phyloP scores from a whole-genome alignment of 2,797 vertebrate species.

The Sebastes miniatus region DNA sequence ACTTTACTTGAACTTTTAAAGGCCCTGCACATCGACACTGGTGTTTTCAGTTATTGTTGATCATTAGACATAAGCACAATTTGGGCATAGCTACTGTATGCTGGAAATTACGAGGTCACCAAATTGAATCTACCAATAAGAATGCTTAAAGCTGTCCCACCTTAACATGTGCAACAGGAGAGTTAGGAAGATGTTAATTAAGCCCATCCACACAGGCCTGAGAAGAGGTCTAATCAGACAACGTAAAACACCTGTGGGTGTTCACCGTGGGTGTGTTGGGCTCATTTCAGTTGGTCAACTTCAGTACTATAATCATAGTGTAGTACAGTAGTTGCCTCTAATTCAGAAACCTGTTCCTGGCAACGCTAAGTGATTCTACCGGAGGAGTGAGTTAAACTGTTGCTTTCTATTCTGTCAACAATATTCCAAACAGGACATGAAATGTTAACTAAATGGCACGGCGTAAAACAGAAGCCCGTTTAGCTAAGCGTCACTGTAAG shows the following conservation, averaged over 20 bases:
- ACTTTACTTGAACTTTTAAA: neutral
- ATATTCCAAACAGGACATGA: constrained; percentile 8
- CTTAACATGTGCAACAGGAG: neutral
- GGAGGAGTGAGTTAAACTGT: neutral
- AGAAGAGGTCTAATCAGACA: neutral
- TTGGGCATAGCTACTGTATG: neutral
- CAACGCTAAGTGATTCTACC: neutral
- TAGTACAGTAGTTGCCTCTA: neutral
- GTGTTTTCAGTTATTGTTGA: neutral
- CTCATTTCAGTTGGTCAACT: neutral
- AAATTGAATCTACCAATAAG: too few relatives aligned
- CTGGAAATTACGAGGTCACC: neutral
- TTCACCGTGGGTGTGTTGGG: neutral
- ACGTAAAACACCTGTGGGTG: neutral
- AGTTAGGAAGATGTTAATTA: neutral
- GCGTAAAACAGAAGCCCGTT: constrained; percentile 12
- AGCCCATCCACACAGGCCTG: neutral
- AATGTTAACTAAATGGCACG: constrained; percentile 22
- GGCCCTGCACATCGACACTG: neutral
- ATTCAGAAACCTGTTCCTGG: neutral
- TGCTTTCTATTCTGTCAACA: constrained; percentile 15
- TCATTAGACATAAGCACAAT: neutral
- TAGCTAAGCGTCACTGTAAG: constrained; percentile 22
- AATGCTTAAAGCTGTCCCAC: neutral
- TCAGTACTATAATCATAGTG: neutral